Conservation (phyloP, 2,888 invertebrate genomes). For the Meiosimyza platycephala region DNA sequence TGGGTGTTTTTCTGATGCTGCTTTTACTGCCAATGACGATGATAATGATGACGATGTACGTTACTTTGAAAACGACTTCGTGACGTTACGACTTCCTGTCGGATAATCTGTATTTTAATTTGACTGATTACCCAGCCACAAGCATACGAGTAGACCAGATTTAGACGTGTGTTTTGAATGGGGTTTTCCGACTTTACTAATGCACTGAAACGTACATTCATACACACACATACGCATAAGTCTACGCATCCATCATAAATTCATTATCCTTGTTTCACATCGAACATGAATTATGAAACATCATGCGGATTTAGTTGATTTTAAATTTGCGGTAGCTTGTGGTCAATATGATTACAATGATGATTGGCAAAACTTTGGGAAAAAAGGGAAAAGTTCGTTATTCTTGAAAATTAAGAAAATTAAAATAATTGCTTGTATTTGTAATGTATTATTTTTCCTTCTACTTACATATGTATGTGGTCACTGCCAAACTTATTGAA, state of each 20-base stretch:
- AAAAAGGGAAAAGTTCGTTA: not conserved
- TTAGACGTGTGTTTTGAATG: conserved; percentile 36
- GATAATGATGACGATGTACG: conserved; percentile 46
- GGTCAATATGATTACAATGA: conserved; percentile 27
- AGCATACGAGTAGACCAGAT: conserved; percentile 21
- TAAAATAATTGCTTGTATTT: no score
- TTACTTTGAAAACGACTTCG: conserved; percentile 54
- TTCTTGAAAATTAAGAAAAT: no score
- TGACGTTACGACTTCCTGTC: conserved; percentile 64
- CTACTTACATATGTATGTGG: no score
- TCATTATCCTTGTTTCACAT: conserved; percentile 43
- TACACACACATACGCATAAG: conserved; percentile 23
- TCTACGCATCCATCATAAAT: conserved; percentile 48
- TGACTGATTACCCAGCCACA: conserved; percentile 62
- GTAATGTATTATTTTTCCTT: no score
- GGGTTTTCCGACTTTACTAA: conserved; percentile 10
- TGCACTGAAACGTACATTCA: conserved; percentile 1
- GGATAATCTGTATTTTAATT: conserved; percentile 67
- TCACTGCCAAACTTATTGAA: no score
- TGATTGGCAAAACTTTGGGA: conserved; percentile 12
- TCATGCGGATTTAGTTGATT: conserved; percentile 24
- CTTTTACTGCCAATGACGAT: conserved; percentile 1
- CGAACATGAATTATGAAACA: conserved; percentile 40
- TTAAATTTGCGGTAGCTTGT: conserved; percentile 19
- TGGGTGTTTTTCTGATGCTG: not conserved